A percentile compares a stretch with the other conserved stretches of the same genome.
Evolutionary conservation across 1,140 invertebrate genomes (phyloP).

Genomic region (Armadillidium nasatum): DNA sequence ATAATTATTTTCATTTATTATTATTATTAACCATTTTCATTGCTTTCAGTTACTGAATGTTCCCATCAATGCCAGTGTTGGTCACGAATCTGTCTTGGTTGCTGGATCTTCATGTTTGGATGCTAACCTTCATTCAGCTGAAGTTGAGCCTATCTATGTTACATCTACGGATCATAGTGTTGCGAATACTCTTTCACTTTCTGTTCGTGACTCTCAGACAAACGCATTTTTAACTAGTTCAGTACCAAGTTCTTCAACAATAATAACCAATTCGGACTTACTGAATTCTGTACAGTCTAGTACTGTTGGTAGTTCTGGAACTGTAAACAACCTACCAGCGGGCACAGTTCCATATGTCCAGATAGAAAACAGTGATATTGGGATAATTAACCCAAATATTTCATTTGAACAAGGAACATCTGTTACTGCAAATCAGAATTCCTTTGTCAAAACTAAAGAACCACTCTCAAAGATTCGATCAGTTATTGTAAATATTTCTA

Average conservation of each 20-base stretch:
- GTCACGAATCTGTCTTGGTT: not conserved
- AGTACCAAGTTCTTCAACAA: not conserved
- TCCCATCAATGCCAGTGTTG: not conserved
- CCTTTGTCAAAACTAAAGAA: not conserved
- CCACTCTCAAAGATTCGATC: not conserved
- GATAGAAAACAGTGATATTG: not conserved
- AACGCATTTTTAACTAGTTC: not conserved
- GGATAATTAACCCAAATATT: not conserved
- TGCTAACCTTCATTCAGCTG: not conserved
- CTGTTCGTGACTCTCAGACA: not conserved
- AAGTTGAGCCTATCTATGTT: not conserved
- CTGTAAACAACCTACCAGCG: not conserved
- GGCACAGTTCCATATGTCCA: not conserved
- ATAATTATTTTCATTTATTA: too few species aligned
- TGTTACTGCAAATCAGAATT: not conserved
- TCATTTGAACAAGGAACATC: not conserved
- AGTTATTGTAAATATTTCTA: not conserved
- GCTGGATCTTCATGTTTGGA: not conserved
- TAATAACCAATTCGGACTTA: not conserved
- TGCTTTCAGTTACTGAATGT: not conserved
- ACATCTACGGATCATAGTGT: not conserved
- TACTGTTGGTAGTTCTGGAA: not conserved
- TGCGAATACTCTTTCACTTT: not conserved
- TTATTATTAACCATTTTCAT: too few species aligned
- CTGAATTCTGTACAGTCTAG: not conserved